Base-by-base conservation (phyloP, 2,113 vertebrate species). In the Pangasianodon gigas region DNA sequence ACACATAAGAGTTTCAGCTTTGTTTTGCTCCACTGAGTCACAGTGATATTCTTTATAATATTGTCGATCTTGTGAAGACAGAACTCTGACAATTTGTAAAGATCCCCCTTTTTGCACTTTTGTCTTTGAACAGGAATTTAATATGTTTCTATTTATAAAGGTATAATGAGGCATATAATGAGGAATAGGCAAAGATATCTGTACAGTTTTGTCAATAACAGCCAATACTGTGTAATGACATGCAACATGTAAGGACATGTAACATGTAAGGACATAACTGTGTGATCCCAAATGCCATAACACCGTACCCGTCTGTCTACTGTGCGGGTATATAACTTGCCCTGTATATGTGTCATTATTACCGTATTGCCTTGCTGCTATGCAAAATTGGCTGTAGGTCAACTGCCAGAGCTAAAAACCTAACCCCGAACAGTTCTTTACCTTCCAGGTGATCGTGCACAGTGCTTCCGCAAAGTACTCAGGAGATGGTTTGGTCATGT, bases 61-160 rank as follows among this genome's bases (percentile, higher is more conserved):
- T 32, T n/a, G 13, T 26, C 21, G n/a, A 41, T 84, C 69, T 84
- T 52, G 58, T 77, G 41, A 82, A 84, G 67, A 19, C n/a, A 69
- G 21, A 89, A 79, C 46, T 56, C 26, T 41, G 19, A 79, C 21
- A 51, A 81, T 37, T 52, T 80, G n/a, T 86, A 86, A 67, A 44
- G 58, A 44, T 60, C 21, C 77, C 87, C 71, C 62, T 65, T 93
- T 95, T 94, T 82, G 92, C 93, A 94, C 93, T 94, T 80, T 95
- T 95, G 88, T 92, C 60, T 90, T 90, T 92, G 87, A 89, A 92
- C 92, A 90, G 92, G 85, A 92, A 93, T 92, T 94, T 92, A 89
- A 93, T 80, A 92, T 93, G 91, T 84, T 87, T 94, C 89, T 95
- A 94, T 95, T 94, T 94, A 93, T 94, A 93, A 91, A 91, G 87